These are phyloP conservation scores for Aplochiton taeniatus DNA, from an alignment of 2,797 vertebrate species.

Conservation along the genomic window DNA sequence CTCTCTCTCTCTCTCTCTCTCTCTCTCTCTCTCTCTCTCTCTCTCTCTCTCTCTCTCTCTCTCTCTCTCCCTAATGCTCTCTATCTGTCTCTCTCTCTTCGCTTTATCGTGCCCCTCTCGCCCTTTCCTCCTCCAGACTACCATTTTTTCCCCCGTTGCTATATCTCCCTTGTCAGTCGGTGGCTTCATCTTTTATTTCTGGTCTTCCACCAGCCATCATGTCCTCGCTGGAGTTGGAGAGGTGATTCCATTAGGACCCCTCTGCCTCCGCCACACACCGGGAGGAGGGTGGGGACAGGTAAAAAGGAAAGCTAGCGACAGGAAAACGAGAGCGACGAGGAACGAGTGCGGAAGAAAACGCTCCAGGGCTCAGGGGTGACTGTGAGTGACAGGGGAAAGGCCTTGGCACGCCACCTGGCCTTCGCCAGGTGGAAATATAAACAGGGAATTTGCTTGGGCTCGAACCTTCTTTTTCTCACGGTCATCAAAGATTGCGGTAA, in stretches of 20 bases:
- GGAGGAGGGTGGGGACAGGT: constrained; percentile 12
- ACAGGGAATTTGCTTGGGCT: constrained; percentile 14
- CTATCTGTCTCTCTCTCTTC: not conserved
- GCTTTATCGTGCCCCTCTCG: not conserved
- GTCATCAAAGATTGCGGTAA: constrained; percentile 7
- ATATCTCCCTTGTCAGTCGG: not conserved
- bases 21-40: constrained; percentile 5
- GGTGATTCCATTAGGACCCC: constrained; percentile 49
- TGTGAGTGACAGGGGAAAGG: constrained; percentile 41
- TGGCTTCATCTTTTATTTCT: constrained; percentile 25
- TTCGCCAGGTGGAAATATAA: constrained; percentile 8
- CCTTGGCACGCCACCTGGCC: constrained; percentile 26
- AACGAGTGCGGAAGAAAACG: constrained; percentile 30
- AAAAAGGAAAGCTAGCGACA: constrained; percentile 21
- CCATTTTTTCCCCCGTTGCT: not conserved
- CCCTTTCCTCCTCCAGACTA: constrained; percentile 2
- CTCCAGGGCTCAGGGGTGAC: constrained; percentile 29
- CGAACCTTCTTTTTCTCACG: not conserved
- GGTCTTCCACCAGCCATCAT: not conserved
- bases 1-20: constrained; percentile 1
- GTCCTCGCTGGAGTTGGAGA: constrained; percentile 28
- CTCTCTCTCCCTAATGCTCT: not conserved
- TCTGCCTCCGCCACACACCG: constrained; percentile 25
- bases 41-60: not conserved
- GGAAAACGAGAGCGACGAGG: constrained; percentile 26